These are phyloP conservation scores for Nephila pilipes DNA, from an alignment of 1,140 invertebrate species.

Conservation along the genomic window DNA sequence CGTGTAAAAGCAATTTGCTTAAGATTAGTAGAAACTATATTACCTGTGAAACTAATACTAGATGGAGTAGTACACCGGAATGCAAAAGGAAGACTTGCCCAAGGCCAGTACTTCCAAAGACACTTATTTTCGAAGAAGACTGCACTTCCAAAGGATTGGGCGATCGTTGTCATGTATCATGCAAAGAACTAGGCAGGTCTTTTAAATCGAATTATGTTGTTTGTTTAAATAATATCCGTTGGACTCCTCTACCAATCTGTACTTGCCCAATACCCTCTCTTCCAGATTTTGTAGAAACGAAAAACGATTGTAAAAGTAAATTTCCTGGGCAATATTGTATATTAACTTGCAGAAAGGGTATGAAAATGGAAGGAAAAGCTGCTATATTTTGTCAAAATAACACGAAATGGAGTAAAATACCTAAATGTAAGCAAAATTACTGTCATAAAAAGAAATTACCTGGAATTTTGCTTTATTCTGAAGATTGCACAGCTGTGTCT, in stretches of 20 bases:
- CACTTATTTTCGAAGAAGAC: not conserved
- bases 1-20: not conserved
- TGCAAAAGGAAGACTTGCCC: not conserved
- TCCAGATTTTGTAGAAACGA: not conserved
- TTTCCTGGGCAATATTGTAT: not conserved
- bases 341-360: not conserved
- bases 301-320: not conserved
- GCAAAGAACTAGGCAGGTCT: not conserved
- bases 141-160: not conserved
- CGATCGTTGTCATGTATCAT: not conserved
- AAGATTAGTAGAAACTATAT: not conserved
- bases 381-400: not conserved
- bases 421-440: not conserved
- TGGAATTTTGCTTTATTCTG: not conserved
- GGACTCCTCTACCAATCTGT: not conserved
- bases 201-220: not conserved
- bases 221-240: not conserved
- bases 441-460: not conserved
- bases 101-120: not conserved
- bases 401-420: not conserved
- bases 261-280: constrained; percentile 13
- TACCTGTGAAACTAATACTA: not conserved
- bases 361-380: not conserved
- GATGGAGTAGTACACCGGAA: not conserved
- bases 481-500: not conserved